Evolutionary conservation across 2,888 invertebrate species (phyloP), one percentile per base, ranked within the genome.

Genomic region (Scaptomyza reducta): DNA sequence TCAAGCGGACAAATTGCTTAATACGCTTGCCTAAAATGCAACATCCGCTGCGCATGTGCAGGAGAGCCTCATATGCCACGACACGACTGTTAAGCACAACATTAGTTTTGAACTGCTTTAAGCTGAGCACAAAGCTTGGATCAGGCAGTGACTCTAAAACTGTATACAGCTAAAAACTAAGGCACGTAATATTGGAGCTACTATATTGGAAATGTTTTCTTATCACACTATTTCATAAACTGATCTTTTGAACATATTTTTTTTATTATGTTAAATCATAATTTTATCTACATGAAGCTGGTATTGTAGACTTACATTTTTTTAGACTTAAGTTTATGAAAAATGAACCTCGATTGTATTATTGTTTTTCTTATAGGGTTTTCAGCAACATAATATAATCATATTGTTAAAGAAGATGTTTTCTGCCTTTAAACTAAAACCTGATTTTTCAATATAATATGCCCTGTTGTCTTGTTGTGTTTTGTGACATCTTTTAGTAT

Each of bases 1-100:
- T 75, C 69, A 62, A 63, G 41, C 77, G 51, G 46, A 81, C 75
- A 87, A 82, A 82, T 87, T 87, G 81, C 47, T 66, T 61, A 57
- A 70, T 55, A 49, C 56, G 69, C 64, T 25, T 64, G 61, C 31
- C 22, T 45, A 42, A 74, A 63, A 66, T 50, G 41, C 60, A 50
- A 73, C 68, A 75, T 78, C 82, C 87, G 78, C 25, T 59, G 54
- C 59, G 54, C 51, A 50, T 51, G 53, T 60, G 22, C 47, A n/a
- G 9, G 6, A 31, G 10, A n/a, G 13, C n/a, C 18, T 29, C 29
- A 46, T 63, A 42, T 25, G n/a, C 18, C 13, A 13, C 16, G 64
- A 70, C 29, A 29, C 6, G 59, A 70, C 45, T 72, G 72, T 74
- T 7, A 11, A 13, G n/a, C 27, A 27, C 29, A 47, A 27, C 6